Evolutionary conservation across 2,888 invertebrate genomes (phyloP).

Genomic region (Ichneumoninae sp.): DNA sequence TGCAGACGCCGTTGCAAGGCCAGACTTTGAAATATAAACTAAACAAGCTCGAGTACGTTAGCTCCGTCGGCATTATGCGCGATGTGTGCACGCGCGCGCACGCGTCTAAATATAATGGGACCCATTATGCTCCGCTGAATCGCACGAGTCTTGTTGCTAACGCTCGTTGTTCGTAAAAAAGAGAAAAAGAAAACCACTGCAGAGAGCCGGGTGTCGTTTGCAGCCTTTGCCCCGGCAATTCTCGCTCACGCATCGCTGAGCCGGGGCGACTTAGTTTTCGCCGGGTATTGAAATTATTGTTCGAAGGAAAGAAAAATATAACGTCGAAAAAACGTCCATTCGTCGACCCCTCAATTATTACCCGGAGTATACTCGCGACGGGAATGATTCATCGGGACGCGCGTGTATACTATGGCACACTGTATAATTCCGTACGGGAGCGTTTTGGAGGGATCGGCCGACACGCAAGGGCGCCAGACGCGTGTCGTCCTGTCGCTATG

Average conservation of each 20-base stretch:
- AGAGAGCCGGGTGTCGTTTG: slow-evolving; percentile 47
- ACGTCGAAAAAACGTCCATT: slow-evolving; percentile 2
- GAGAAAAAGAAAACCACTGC: background rate
- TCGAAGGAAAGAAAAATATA: slow-evolving; percentile 4
- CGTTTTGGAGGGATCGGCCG: slow-evolving; percentile 24
- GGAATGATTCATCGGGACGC: slow-evolving; percentile 45
- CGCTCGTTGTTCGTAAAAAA: slow-evolving; percentile 49
- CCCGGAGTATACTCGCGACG: background rate
- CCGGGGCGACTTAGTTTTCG: slow-evolving; percentile 35
- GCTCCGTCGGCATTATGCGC: background rate
- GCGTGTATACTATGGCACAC: background rate
- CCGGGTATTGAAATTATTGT: slow-evolving; percentile 21
- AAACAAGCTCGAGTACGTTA: slow-evolving; percentile 38
- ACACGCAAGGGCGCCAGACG: slow-evolving; percentile 4
- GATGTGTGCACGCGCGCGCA: slow-evolving; percentile 28
- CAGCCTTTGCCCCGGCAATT: slow-evolving; percentile 46
- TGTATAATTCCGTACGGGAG: background rate
- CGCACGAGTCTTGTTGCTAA: slow-evolving; percentile 47
- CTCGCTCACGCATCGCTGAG: slow-evolving; percentile 59
- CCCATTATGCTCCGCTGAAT: slow-evolving; percentile 64
- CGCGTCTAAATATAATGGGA: slow-evolving; percentile 62
- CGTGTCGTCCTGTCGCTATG: background rate
- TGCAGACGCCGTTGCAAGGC: background rate
- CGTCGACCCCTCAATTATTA: slow-evolving; percentile 41
- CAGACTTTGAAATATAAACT: slow-evolving; percentile 40